A percentile compares a stretch with the other conserved stretches of the same genome.
phyloP scores from a whole-genome alignment of 2,113 vertebrate genomes.

The Cichladusa arquata region DNA sequence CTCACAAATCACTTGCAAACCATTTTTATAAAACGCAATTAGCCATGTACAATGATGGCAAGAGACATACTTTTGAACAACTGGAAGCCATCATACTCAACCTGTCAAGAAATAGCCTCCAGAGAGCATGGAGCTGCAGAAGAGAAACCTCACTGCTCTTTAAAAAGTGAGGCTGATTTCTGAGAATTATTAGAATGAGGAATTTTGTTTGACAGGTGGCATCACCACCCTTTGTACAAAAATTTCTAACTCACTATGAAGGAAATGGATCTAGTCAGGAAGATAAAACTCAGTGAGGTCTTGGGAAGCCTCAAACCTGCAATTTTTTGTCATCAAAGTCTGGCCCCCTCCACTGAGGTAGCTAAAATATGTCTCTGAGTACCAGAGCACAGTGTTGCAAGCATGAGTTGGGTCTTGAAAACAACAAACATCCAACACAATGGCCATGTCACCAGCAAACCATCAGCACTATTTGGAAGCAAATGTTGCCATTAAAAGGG shows the following conservation, averaged over 20 bases:
- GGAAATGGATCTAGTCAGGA: background rate
- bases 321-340: background rate
- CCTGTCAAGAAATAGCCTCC: background rate
- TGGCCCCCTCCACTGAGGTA: background rate
- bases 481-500: background rate
- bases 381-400: background rate
- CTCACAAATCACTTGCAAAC: slow-evolving; percentile 39
- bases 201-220: background rate
- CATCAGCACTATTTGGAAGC: background rate
- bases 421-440: background rate
- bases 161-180: background rate
- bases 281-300: background rate
- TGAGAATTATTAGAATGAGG: background rate
- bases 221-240: background rate
- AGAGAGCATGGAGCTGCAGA: background rate
- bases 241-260: background rate
- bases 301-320: background rate
- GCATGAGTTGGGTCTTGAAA: background rate
- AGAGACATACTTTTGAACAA: background rate
- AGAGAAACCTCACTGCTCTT: background rate
- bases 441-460: background rate
- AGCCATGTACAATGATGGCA: background rate
- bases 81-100: background rate
- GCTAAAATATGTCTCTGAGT: background rate
- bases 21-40: slow-evolving; percentile 34